A percentile compares a stretch with the other conserved stretches of the same genome.
Evolutionary conservation across 2,113 vertebrate species (phyloP).

Genomic region (Archilochus colubris): DNA sequence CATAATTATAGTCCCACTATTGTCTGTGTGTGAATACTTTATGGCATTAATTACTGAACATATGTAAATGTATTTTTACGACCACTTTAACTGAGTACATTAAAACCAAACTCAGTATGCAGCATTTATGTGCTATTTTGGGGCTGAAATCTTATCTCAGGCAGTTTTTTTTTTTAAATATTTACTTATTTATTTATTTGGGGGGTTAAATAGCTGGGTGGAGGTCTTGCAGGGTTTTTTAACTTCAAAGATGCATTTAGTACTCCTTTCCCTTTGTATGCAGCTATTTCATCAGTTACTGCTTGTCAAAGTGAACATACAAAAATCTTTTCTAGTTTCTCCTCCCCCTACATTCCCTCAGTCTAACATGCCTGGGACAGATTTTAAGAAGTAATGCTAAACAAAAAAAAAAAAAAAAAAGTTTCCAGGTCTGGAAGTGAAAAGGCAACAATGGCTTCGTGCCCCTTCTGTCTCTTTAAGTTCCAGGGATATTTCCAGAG

Average conservation of each 20-base stretch:
- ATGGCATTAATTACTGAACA: constrained; percentile 55
- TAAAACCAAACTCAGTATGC: neutral
- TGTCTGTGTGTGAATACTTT: constrained; percentile 34
- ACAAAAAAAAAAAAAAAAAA: accelerated
- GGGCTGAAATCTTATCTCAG: neutral
- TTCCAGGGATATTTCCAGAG: neutral
- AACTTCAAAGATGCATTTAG: neutral
- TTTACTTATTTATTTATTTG: neutral
- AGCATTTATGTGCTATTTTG: neutral
- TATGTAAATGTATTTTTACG: constrained; percentile 41
- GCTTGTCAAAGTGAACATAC: neutral
- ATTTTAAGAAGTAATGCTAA: neutral
- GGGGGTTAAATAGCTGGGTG: neutral
- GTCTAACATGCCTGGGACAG: accelerated
- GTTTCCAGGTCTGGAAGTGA: neutral
- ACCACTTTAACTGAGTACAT: neutral
- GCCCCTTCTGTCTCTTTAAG: neutral
- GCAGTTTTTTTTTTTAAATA: neutral
- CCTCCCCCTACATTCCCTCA: neutral
- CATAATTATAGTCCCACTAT: constrained; percentile 31
- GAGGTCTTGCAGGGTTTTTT: neutral
- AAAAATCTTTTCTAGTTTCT: neutral
- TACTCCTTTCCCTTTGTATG: neutral
- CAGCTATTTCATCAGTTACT: neutral
- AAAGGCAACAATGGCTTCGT: neutral